Base-by-base conservation (phyloP, 1,140 invertebrate species). In the Nylanderia fulva region DNA sequence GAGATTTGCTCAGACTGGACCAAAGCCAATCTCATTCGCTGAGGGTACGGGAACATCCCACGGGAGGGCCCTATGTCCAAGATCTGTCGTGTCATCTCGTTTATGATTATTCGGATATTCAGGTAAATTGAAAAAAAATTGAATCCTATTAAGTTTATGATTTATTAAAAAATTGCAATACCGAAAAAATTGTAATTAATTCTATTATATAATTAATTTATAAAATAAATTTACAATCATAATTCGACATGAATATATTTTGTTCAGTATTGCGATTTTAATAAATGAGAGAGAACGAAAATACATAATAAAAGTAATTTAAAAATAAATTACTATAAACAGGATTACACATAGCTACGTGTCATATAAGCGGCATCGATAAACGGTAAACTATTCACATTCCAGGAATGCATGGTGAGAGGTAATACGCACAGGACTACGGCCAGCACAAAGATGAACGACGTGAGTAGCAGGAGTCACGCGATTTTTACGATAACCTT, bases 401-500 rank as follows among this genome's bases (percentile, higher is more conserved):
- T 90, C 8, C 91, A 97, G 97, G 96, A 97, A 93, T 96, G 97
- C 86, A 97, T 97, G 96, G 95, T 96, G 66, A 96, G 96, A 89
- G 98, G 98, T 82, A 98, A 98, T 95, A 95, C 96, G 76, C 96
- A 97, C 92, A 96, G 97, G 83, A 98, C 97, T 13, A 98, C 97
- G 2, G 97, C 97, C 13, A 97, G 97, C 89, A 98, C 97, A 86
- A 97, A 98, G 91, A 98, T 98, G 97, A 98, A 98, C 94, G 97
- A 98, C 93, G 97, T 97, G 80, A 97, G 97, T 92, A 98, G 98
- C 91, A 96, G 99, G 90, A 99, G 98, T 95, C 99, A 99, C 95
- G 98, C 98, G 54, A 99, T 99, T 91, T 99, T 99, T 95, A 97
- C 97, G 7, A 98, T 99, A 92, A 98, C 97, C 39, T 98, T 98